Evolutionary conservation across 2,113 vertebrate species (phyloP).

Genomic region (Xiphophorus couchianus): DNA sequence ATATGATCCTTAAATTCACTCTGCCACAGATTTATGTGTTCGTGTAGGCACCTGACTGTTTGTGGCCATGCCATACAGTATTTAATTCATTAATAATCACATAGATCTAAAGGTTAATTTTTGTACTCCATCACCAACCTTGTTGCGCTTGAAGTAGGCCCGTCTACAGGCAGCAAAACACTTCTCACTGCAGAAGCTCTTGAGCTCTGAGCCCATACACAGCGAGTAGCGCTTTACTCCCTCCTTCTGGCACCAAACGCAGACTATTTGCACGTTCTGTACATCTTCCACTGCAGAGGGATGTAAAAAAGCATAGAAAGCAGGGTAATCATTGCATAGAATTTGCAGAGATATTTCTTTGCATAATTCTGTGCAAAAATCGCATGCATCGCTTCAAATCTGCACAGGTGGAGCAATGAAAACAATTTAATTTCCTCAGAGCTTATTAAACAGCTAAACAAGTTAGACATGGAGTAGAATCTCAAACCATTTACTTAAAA

Average conservation of each 20-base stretch:
- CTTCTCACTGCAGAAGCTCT: conserved; percentile 99
- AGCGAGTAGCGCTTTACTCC: conserved; percentile 97
- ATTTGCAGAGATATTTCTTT: background rate
- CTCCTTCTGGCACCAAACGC: conserved; percentile 99
- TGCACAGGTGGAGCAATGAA: background rate
- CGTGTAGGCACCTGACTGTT: background rate
- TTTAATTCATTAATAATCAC: background rate
- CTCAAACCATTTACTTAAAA: background rate
- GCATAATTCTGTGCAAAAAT: background rate
- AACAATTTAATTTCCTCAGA: background rate
- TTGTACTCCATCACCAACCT: conserved; percentile 78
- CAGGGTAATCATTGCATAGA: background rate
- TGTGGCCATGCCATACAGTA: background rate
- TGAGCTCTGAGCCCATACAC: conserved; percentile 98
- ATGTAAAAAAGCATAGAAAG: background rate
- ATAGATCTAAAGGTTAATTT: background rate
- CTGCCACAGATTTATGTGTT: background rate
- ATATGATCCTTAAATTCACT: conserved; percentile 17
- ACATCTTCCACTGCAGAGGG: conserved; percentile 88
- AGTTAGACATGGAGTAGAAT: background rate
- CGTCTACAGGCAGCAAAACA: conserved; percentile 98
- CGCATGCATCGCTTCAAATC: background rate
- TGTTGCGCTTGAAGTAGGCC: conserved; percentile 99
- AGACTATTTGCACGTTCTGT: conserved; percentile 98
- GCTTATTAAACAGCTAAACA: conserved; percentile 1